Base-by-base conservation (phyloP, 2,113 vertebrate species). In the Muscicapa adusta region DNA sequence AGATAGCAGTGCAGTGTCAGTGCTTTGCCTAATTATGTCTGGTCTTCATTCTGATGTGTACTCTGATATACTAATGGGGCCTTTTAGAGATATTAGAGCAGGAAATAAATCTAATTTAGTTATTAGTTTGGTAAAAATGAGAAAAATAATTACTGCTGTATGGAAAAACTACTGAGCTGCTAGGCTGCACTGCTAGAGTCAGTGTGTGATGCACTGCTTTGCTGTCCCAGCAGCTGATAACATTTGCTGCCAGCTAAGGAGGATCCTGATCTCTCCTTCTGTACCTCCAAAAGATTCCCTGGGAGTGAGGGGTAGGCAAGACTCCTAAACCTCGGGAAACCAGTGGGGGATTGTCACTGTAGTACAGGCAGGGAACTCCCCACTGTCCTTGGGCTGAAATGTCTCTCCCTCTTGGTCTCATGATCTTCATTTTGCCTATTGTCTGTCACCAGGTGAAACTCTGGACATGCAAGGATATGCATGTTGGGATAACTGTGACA, bases 51-150 rank as follows among this genome's bases (percentile, higher is more conserved):
- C 60, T 78, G 56, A 80, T 91, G 45, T 10, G 11, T 75, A 16
- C n/a, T 73, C 33, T 85, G 58, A 72, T 88, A 67, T 58, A 79
- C 58, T 40, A 76, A 42, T 6, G 51, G 31, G 53, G 28, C n/a
- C 19, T 67, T 86, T 94, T 71, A 83, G 47, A 60, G 63, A 45
- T 71, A 80, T 78, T 93, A 91, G 74, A 86, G 47, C 33, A 45
- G n/a, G n/a, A 94, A 65, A 85, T 81, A 89, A 85, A 94, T 82
- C 43, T 85, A 85, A 91, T 82, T 85, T 79, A 56, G 48, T n/a
- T 80, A 77, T 85, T 74, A 51, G 56, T 42, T 80, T 18, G 45
- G 66, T 50, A 67, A 82, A 97, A 70, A 82, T 10, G 26, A 68
- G 54, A 45, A 91, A 78, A 89, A 63, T 67, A 83, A 78, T 92